Evolutionary conservation across 2,888 invertebrate genomes (phyloP).

Genomic region (Halocaridina rubra): DNA sequence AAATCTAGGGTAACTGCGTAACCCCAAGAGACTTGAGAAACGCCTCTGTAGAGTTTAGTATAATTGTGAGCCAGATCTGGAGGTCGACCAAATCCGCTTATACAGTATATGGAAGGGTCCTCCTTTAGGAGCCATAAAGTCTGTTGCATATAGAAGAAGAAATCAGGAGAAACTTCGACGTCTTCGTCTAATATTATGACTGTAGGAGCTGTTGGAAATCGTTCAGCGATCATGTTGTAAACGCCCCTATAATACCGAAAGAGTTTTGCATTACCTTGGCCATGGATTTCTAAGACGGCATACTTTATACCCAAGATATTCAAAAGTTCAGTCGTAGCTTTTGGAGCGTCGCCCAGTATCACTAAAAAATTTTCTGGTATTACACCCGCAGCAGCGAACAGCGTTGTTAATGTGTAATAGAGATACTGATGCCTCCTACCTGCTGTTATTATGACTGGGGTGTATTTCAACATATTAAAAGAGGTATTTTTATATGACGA

Average conservation of each 20-base stretch:
- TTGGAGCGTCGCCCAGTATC: constrained; percentile 35
- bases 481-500: not conserved
- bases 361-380: constrained; percentile 32
- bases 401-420: constrained; percentile 46
- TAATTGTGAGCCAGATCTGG: not conserved
- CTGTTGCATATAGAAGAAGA: constrained; percentile 30
- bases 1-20: constrained; percentile 33
- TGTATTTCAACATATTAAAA: not conserved
- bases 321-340: constrained; percentile 22
- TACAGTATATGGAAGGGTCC: constrained; percentile 34
- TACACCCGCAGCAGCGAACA: constrained; percentile 37
- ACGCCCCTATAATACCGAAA: not conserved
- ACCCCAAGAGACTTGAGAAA: constrained; percentile 42
- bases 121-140: constrained; percentile 13
- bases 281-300: not conserved
- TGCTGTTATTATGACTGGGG: constrained; percentile 56
- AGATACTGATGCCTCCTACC: constrained; percentile 52
- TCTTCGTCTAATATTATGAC: constrained; percentile 51
- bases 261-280: not conserved
- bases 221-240: not conserved
- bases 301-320: constrained; percentile 30
- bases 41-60: not conserved
- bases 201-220: not conserved
- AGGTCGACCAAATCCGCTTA: constrained; percentile 1
- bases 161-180: constrained; percentile 18